Conservation (phyloP, 64 coral and sea anemone genomes). For the Actinia tenebrosa region DNA sequence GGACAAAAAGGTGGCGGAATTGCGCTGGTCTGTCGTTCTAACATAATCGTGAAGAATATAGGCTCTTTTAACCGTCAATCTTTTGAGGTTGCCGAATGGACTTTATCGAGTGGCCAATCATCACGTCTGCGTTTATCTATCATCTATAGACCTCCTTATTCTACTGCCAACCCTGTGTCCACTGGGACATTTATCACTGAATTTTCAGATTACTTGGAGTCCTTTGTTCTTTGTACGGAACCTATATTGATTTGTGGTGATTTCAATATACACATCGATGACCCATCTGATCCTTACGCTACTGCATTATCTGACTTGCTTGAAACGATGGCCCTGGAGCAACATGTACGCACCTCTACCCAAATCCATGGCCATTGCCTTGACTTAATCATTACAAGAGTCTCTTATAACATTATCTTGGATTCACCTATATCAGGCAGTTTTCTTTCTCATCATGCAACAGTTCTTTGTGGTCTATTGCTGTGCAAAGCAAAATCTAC, state of each 20-base stretch:
- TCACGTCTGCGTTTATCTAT: constrained; percentile 11
- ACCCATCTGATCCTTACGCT: too few species aligned
- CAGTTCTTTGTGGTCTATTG: constrained; percentile 22
- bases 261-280: too few species aligned
- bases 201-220: not conserved
- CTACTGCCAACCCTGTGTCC: not conserved
- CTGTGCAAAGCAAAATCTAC: not conserved
- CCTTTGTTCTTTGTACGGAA: too few species aligned
- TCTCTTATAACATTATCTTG: constrained; percentile 3
- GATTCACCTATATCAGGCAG: constrained; percentile 8
- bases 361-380: constrained; percentile 19
- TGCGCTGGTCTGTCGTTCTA: constrained; percentile 6
- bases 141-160: constrained; percentile 20
- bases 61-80: not conserved
- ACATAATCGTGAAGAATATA: constrained; percentile 5
- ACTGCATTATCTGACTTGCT: too few species aligned
- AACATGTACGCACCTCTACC: constrained; percentile 2
- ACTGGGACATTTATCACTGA: not conserved
- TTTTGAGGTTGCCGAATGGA: constrained; percentile 25
- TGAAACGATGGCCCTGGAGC: not conserved
- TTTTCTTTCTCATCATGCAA: constrained; percentile 38
- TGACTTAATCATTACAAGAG: constrained; percentile 22
- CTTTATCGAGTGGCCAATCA: not conserved
- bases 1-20: constrained; percentile 7
- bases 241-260: too few species aligned